Evolutionary conservation across 53 echinoderm and acorn worm species (phyloP).

Genomic region (Hippasteria phrygiana): DNA sequence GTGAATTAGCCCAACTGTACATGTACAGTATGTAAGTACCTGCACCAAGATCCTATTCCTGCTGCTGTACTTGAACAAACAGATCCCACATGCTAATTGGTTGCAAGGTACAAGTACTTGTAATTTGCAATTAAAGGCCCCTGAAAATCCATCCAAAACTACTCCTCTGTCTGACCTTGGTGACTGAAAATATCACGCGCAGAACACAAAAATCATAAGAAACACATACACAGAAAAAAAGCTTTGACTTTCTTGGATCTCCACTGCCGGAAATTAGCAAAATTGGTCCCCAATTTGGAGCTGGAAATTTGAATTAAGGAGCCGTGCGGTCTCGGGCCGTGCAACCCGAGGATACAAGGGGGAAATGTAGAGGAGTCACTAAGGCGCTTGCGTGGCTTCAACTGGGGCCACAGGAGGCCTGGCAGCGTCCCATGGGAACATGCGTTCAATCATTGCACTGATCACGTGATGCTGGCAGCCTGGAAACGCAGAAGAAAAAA

Average conservation of each 20-base stretch:
- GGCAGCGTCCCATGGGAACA: slow-evolving; percentile 12
- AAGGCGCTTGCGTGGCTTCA: slow-evolving; percentile 63
- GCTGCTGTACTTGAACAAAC: too few species aligned
- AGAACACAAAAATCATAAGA: background rate
- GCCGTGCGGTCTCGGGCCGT: slow-evolving; percentile 33
- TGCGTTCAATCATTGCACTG: slow-evolving; percentile 27
- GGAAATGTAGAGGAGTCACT: slow-evolving; percentile 59
- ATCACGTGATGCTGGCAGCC: background rate
- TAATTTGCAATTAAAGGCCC: too few species aligned
- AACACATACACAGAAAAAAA: background rate
- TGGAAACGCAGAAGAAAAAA: background rate
- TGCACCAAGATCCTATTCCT: too few species aligned
- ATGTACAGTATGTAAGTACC: background rate
- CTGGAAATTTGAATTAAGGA: slow-evolving; percentile 59
- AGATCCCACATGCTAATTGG: too few species aligned
- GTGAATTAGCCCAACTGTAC: background rate
- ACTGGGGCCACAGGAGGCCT: slow-evolving; percentile 22
- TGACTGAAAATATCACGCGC: background rate
- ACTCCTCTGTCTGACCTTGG: too few species aligned
- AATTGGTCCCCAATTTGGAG: slow-evolving; percentile 56
- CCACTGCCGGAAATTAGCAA: slow-evolving; percentile 47
- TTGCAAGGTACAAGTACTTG: too few species aligned
- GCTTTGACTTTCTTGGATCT: slow-evolving; percentile 1
- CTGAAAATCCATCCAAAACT: too few species aligned
- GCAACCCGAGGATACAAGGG: slow-evolving; percentile 30